Conservation (phyloP, 2,888 invertebrate genomes). For the Ophioninae sp. region DNA sequence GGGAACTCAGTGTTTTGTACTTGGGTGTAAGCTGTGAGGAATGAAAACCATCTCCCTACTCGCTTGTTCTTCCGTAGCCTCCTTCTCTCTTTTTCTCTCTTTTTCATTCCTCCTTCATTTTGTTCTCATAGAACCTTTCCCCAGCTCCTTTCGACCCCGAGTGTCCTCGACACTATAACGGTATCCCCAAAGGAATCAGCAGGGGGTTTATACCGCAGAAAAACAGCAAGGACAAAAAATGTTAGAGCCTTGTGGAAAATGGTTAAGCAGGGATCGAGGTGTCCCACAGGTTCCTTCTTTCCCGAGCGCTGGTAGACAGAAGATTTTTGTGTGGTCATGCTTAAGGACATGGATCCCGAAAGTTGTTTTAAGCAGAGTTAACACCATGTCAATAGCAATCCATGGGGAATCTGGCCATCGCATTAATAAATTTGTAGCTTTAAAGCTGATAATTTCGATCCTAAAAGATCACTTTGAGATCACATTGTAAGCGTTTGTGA, state of each 20-base stretch:
- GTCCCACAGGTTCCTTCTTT: conserved; percentile 9
- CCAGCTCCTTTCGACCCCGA: conserved; percentile 13
- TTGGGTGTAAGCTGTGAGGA: not conserved
- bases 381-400: conserved; percentile 10
- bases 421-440: not conserved
- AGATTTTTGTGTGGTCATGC: conserved; percentile 16
- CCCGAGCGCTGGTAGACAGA: not conserved
- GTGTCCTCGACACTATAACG: conserved; percentile 25
- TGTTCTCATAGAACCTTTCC: not conserved
- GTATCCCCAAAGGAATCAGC: conserved; percentile 21
- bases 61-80: conserved; percentile 22
- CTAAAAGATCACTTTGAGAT: not conserved
- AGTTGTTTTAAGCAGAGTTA: conserved; percentile 22
- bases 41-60: conserved; percentile 17
- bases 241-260: conserved; percentile 40
- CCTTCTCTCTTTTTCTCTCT: conserved; percentile 1
- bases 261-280: conserved; percentile 27
- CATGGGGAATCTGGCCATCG: not conserved
- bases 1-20: not conserved
- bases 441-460: conserved; percentile 26
- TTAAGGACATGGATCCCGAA: not conserved
- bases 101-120: not conserved
- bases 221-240: conserved; percentile 9
- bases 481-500: not conserved
- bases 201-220: conserved; percentile 16